Evolutionary conservation across 2,888 invertebrate genomes (phyloP), one percentile per base, ranked within the genome.

Genomic region (Pyrrhosoma nymphula): DNA sequence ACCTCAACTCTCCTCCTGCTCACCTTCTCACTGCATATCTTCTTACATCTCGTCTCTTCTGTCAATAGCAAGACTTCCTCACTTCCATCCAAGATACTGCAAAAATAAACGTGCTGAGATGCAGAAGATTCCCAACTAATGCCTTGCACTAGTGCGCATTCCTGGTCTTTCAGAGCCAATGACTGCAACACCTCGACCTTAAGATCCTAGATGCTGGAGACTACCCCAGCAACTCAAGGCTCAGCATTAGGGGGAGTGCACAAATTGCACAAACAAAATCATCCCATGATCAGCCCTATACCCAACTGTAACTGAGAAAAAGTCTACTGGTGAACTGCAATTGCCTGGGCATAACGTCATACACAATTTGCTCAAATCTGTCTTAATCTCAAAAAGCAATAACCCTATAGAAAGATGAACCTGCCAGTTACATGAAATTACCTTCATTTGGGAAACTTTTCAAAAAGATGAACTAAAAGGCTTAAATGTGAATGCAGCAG

Each of bases 11-110:
- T 75, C 93, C 93, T 93, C 93, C 93, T 93, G 93, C 93, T 75
- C 93, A 93, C 93, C 93, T 93, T 69, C 63, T 47, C 93, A 93
- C 93, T 93, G 93, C 93, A 93, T 69, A 93, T 93, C 93, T 63
- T 93, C 93, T 93, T 69, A 93, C 56, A 35, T 69, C 93, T 93
- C 93, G 47, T n/a, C 93, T 93, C 93, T 93, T 93, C 75, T 69
- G 69, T 69, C 93, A 93, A 47, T 69, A 93, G 47, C 93, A 93
- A 69, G 93, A 93, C 93, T 93, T 69, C 93, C 93, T 93, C 93
- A 93, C 93, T 69, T 93, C 93, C 93, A 69, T 93, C 93, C 93
- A 69, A 93, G 93, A 93, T 93, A 93, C 93, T 93, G 93, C 35
- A 93, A 93, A 89, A 93, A 93, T 47, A 93, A 93, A 93, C 69